Evolutionary conservation across 2,797 vertebrate species (phyloP).

Genomic region (Channallabes apus): DNA sequence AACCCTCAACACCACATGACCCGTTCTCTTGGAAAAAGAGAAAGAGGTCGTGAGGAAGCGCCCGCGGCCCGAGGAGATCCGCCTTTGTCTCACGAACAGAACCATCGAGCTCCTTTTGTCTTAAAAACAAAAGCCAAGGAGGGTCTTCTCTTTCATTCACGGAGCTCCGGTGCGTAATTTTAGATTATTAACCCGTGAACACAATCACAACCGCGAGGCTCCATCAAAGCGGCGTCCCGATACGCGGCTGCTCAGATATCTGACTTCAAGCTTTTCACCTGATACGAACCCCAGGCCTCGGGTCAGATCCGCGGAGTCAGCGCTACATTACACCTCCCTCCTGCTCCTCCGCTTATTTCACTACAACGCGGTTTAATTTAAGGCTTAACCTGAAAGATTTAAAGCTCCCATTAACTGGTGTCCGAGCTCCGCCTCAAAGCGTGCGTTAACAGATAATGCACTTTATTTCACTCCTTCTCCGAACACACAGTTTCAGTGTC

Average conservation of each 20-base stretch:
- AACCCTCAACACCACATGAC: background rate
- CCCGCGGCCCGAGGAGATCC: slow-evolving; percentile 4
- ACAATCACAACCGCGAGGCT: too few relatives aligned
- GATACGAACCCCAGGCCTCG: background rate
- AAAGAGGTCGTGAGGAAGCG: slow-evolving; percentile 1
- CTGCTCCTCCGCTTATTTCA: background rate
- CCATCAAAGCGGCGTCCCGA: background rate
- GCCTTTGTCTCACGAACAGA: background rate
- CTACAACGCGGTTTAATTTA: background rate
- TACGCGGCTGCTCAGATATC: background rate
- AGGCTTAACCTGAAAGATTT: background rate
- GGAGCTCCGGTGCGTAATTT: background rate
- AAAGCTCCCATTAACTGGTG: background rate
- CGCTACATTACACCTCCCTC: background rate
- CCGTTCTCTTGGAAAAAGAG: background rate
- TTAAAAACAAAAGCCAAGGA: slow-evolving; percentile 22
- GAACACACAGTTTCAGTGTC: too few relatives aligned
- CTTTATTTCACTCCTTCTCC: too few relatives aligned
- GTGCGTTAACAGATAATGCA: too few relatives aligned
- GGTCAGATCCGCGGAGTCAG: background rate
- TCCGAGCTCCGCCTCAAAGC: too few relatives aligned
- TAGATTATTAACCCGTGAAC: background rate
- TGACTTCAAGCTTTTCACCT: background rate
- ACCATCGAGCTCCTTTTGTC: slow-evolving; percentile 36
- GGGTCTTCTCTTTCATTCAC: background rate